Evolutionary conservation across 2,888 invertebrate species (phyloP).

Genomic region (Andrena fulva): DNA sequence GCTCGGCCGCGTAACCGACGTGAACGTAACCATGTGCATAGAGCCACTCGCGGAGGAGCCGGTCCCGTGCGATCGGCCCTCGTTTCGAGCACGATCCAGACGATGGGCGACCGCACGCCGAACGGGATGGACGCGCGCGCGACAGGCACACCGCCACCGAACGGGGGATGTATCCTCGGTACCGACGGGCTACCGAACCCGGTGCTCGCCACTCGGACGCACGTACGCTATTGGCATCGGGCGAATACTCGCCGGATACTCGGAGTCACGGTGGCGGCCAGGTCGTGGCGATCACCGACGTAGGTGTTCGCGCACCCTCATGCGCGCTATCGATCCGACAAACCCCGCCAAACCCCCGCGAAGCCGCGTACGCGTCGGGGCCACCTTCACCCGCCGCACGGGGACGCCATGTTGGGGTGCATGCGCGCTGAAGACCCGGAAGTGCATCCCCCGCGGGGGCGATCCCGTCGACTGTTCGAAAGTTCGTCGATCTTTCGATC

Average conservation of each 20-base stretch:
- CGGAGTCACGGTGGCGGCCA: slow-evolving; percentile 50
- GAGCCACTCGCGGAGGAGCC: slow-evolving; percentile 43
- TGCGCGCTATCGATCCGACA: slow-evolving; percentile 76
- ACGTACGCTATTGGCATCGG: slow-evolving; percentile 73
- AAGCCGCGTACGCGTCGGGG: slow-evolving; percentile 43
- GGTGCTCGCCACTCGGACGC: slow-evolving; percentile 66
- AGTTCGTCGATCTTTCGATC: slow-evolving; percentile 24
- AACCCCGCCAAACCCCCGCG: slow-evolving; percentile 69
- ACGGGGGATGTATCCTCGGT: slow-evolving; percentile 10
- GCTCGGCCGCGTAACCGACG: slow-evolving; percentile 53
- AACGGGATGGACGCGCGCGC: slow-evolving; percentile 29
- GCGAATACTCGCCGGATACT: slow-evolving; percentile 57
- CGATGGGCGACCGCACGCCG: slow-evolving; percentile 2
- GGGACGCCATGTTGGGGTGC: slow-evolving; percentile 54
- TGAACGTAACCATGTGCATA: slow-evolving; percentile 54
- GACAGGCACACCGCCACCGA: neutral
- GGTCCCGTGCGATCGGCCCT: slow-evolving; percentile 15
- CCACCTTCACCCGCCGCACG: slow-evolving; percentile 28
- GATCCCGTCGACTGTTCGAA: slow-evolving; percentile 51
- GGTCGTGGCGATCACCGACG: slow-evolving; percentile 59
- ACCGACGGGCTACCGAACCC: slow-evolving; percentile 55
- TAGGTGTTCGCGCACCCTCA: slow-evolving; percentile 69
- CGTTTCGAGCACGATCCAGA: slow-evolving; percentile 15
- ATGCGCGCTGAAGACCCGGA: slow-evolving; percentile 49
- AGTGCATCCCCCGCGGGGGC: slow-evolving; percentile 17